Evolutionary conservation across 92 coral and sea anemone genomes (phyloP), one percentile per base, ranked within the genome.

Genomic region (Zoanthus sociatus): DNA sequence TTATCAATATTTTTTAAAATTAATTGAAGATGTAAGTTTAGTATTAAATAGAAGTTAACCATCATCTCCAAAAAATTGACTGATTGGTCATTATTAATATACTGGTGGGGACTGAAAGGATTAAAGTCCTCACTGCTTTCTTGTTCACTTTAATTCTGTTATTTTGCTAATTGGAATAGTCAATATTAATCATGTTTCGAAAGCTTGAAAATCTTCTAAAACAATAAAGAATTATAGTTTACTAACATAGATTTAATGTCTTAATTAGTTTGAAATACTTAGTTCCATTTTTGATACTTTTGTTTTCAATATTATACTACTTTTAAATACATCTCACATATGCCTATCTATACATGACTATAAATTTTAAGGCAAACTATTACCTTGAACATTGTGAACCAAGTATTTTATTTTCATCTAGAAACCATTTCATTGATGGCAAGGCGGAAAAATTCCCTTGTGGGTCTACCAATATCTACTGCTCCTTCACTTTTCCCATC

Each of bases 401-500:
- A 79, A 26, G 71, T 33, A 79, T 70, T 56, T 79, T 79, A 46
- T 56, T 79, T 79, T 17, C 73, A 55, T 18, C 50, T 81, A 50
- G 44, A 5, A 58, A 60, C 67, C 47, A 63, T 63, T 81, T 81
- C 86, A 37, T 60, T 63, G 30, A 81, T 71, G 71, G 75, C 86
- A 56, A 81, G 73, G 6, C 86, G 74, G 71, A 54, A 71, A 55
- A 81, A 81, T 58, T 81, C 86, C 46, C 86, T 67, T 30, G 86
- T 71, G 21, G 86, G 86, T 30, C 76, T 45, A 30, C 86, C 72
- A 20, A 81, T 47, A 47, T 81, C 86, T 5, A 81, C 86, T 60
- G 86, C 87, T 44, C 87, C 87, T 71, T 83, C 87, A 83, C 87
- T 83, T 18, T 48, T 54, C 55, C 87, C 87, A 18, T 68, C 64